These are phyloP conservation scores for Brachyalestes nurse DNA, from an alignment of 2,797 vertebrate genomes.

Conservation along the genomic window DNA sequence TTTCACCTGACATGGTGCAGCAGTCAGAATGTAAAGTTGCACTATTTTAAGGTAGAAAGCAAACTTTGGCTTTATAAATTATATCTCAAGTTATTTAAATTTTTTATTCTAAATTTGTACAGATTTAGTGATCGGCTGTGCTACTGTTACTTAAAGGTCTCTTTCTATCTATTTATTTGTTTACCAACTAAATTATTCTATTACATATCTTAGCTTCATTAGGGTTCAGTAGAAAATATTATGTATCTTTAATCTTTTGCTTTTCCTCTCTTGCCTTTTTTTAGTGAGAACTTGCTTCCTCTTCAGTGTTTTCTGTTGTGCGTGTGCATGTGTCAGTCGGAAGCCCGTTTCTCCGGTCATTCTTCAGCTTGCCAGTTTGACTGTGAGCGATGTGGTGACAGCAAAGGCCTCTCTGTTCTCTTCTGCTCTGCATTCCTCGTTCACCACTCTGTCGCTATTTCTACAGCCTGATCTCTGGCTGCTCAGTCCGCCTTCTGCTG, in stretches of 20 bases:
- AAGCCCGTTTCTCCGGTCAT: constrained; percentile 18
- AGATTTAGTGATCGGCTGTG: too few species aligned
- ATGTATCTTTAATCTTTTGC: not conserved
- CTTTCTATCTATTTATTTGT: too few species aligned
- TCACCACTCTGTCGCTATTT: constrained; percentile 9
- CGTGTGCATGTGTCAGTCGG: not conserved
- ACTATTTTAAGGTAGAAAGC: too few species aligned
- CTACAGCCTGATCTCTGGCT: constrained; percentile 12
- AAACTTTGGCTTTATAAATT: too few species aligned
- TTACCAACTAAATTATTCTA: too few species aligned
- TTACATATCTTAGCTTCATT: not conserved
- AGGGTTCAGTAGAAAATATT: too few species aligned
- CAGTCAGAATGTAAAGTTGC: too few species aligned
- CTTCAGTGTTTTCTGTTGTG: too few species aligned
- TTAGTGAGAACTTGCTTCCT: not conserved
- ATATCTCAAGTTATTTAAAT: too few species aligned
- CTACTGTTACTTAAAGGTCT: too few species aligned
- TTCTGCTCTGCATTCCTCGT: constrained; percentile 2
- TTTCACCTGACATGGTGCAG: too few species aligned
- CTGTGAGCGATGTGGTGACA: constrained; percentile 6
- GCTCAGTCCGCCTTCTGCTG: not conserved
- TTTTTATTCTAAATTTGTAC: too few species aligned
- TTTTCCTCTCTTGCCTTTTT: not conserved
- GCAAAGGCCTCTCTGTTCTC: constrained; percentile 23
- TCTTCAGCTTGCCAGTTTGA: constrained; percentile 20